Conservation (phyloP, 2,113 vertebrate species). For the Zosterops hypoxanthus region DNA sequence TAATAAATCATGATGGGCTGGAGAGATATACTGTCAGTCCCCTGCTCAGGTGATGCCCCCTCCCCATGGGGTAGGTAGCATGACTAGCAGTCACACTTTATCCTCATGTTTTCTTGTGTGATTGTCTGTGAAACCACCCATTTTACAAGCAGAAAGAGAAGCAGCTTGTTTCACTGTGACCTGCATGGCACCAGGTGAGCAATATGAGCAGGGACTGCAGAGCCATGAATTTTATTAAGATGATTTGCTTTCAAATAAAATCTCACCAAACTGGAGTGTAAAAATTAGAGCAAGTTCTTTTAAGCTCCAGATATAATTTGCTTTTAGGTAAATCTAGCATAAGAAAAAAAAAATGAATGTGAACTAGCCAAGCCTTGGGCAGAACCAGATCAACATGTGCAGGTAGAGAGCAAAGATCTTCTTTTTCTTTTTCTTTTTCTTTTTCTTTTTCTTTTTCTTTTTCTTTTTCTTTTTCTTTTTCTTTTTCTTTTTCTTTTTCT, state of each 20-base stretch:
- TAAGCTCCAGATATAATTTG: background rate
- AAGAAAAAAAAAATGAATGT: background rate
- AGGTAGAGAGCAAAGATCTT: background rate
- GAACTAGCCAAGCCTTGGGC: background rate
- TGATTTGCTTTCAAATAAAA: background rate
- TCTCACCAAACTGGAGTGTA: background rate
- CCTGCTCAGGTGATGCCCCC: background rate
- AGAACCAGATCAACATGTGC: background rate
- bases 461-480: no score
- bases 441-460: no score
- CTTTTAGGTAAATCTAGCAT: background rate
- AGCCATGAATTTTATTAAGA: background rate
- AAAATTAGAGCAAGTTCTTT: background rate
- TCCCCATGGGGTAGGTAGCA: background rate
- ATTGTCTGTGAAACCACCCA: background rate
- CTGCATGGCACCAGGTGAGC: accelerated
- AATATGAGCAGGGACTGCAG: background rate
- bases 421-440: background rate
- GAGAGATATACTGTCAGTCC: background rate
- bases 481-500: no score
- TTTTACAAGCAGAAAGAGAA: background rate
- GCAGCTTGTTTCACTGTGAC: background rate
- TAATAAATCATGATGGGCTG: background rate
- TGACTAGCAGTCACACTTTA: background rate
- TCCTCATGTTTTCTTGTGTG: background rate